Evolutionary conservation across 2,797 vertebrate species (phyloP), one percentile per base, ranked within the genome.

Genomic region (Hapalemur alaotrensis): DNA sequence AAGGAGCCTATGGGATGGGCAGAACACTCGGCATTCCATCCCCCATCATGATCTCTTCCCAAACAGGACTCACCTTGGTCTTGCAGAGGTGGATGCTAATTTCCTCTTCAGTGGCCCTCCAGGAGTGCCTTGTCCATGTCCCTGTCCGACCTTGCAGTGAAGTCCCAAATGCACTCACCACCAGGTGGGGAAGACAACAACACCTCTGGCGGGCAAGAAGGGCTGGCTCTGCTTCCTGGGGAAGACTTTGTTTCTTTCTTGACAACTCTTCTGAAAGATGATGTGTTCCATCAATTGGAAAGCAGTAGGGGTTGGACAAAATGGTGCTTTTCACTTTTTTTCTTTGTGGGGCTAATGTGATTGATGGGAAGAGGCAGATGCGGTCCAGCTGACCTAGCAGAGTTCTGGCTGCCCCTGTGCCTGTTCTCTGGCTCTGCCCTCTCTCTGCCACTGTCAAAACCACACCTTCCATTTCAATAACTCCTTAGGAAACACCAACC

Each of bases 401-500:
- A 43, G n/a, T 30, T 50, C 67, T 59, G 32, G 46, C 48, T 32
- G 12, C 11, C 57, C 38, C 59, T 17, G 20, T 8, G 15, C 22
- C 90, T 22, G 8, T 22, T 43, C 61, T 9, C 7, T 9, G 13
- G 38, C 3, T 57, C 38, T n/a, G 32, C 28, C n/a, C 23, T n/a
- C 35, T 2, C 46, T 65, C 13, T 52, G 25, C n/a, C 23, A 35
- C 4, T 17, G 23, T 61, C 54, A 48, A 63, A 76, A 35, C 12
- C 43, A 48, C 10, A 20, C 23, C 15, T 81, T 54, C 86, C 63
- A n/a, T 73, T 50, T 75, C 35, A 83, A 0, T 14, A 48, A 59
- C 30, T 70, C 63, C 65, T 92, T 28, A 94, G 89, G 81, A 38
- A 30, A 41, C 65, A 54, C 32, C 80, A 48, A 48, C n/a, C n/a